Percentiles rank a stretch among this genome's conserved stretches.
phyloP scores from a whole-genome alignment of 2,113 vertebrate genomes.

The Upupa epops region DNA sequence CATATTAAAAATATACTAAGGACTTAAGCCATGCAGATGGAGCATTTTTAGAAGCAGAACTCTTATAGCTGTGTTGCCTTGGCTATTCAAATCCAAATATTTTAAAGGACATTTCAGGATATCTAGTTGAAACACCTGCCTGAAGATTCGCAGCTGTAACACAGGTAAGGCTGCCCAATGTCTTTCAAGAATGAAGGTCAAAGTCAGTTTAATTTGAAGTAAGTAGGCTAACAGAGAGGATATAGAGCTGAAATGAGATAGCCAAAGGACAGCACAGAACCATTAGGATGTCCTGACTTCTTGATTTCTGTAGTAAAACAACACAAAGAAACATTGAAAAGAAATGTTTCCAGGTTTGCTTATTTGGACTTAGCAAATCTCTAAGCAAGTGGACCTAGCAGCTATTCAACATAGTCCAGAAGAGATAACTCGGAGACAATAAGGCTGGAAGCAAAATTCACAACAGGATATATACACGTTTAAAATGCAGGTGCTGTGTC shows the following conservation, averaged over 20 bases:
- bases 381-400: neutral
- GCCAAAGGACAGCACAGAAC: neutral
- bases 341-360: neutral
- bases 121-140: neutral
- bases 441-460: constrained; percentile 30
- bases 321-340: neutral
- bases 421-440: neutral
- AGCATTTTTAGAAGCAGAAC: neutral
- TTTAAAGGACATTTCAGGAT: neutral
- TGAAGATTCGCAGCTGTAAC: neutral
- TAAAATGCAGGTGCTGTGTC: constrained; percentile 10
- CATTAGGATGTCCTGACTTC: neutral
- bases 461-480: neutral
- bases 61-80: neutral
- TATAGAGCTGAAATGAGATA: neutral
- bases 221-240: neutral
- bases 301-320: neutral
- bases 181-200: neutral
- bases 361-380: neutral
- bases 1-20: neutral
- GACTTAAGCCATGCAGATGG: neutral
- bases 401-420: neutral
- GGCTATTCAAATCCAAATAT: neutral
- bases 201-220: neutral
- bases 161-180: neutral